Base-by-base conservation (phyloP, 1,140 invertebrate genomes). In the Palaemon carinicauda region DNA sequence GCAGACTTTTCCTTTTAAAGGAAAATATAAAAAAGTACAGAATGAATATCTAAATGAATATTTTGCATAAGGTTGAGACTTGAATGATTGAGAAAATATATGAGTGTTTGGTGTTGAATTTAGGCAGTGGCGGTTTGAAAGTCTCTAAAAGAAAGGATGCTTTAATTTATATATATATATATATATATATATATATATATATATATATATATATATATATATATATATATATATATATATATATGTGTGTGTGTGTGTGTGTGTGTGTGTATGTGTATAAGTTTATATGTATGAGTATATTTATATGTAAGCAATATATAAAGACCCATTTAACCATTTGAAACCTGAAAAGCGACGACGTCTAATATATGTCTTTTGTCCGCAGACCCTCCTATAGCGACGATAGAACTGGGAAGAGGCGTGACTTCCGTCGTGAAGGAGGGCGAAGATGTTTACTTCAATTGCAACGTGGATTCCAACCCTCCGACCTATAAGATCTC, bases 401-500 rank as follows among this genome's bases (percentile, higher is more conserved):
- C 77, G 19, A 52, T 87, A 19, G 84, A 87, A 53, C 77, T 87
- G 51, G 84, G 84, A 24, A 33, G 84, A 71, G 84, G 77, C 54
- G 84, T 87, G 29, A 51, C 84, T 0, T 87, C 84, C 3, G 78
- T 80, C 10, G 84, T 87, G 9, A 69, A 77, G 41, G 84, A 87
- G 24, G 77, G 77, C 21, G 84, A 87, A 52, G 84, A 87, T 41
- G 65, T 87, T 14, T 87, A 87, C 41, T 87, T 87, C 84, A 80
- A 87, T 65, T 87, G 84, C 77, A 87, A 69, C 41, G 84, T 87
- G 21, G 74, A 87, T 24, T 87, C 84, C 17, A 87, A 87, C 12
- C 84, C 84, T 51, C 84, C 84, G 21, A 87, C 84, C 14, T 87
- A 87, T 54, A 87, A 87, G 69, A 87, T 87, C 3, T 73, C 71